Evolutionary conservation across 1,140 invertebrate genomes (phyloP).

Genomic region (Portunus trituberculatus): DNA sequence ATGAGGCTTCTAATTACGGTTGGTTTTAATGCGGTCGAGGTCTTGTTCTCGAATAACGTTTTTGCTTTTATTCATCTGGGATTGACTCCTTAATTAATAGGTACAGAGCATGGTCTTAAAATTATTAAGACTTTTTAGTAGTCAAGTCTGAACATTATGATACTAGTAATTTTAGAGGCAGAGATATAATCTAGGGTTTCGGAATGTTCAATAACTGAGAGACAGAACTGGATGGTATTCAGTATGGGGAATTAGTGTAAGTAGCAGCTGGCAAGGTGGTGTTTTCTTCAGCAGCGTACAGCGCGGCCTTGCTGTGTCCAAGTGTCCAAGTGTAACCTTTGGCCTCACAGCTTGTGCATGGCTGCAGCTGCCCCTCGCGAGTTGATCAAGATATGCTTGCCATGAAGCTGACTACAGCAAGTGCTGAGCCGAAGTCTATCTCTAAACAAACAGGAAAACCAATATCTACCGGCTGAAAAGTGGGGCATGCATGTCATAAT

Average conservation of each 20-base stretch:
- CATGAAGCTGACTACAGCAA: background rate
- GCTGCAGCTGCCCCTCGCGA: background rate
- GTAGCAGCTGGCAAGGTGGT: background rate
- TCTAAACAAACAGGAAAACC: too few species aligned
- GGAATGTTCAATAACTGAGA: background rate
- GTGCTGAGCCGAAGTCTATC: background rate
- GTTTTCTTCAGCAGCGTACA: background rate
- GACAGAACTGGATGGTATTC: background rate
- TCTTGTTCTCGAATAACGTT: background rate
- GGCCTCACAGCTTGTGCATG: background rate
- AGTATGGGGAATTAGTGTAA: background rate
- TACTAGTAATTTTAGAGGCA: background rate
- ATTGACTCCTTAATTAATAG: background rate
- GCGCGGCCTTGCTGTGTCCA: background rate
- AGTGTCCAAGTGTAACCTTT: background rate
- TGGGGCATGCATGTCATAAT: too few species aligned
- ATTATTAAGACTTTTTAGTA: background rate
- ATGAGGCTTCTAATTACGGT: background rate
- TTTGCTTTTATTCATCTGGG: background rate
- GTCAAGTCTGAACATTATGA: background rate
- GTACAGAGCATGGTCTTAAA: background rate
- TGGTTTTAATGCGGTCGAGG: background rate
- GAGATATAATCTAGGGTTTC: background rate
- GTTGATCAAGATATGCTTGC: background rate
- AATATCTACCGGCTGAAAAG: too few species aligned